These are phyloP conservation scores for Gallinago media DNA, from an alignment of 2,113 vertebrate genomes.

Conservation along the genomic window DNA sequence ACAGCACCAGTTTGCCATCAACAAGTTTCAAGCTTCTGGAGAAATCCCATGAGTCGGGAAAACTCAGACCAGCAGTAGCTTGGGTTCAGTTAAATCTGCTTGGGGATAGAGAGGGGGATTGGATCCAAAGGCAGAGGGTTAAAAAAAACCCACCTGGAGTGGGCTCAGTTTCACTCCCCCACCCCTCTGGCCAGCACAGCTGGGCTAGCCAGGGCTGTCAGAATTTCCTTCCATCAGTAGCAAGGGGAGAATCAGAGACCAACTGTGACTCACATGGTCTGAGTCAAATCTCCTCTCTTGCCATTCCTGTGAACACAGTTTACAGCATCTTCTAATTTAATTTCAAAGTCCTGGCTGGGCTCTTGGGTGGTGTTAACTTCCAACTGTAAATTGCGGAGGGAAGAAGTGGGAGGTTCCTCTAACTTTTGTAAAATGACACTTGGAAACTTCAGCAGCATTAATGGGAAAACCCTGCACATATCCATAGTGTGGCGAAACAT, in stretches of 20 bases:
- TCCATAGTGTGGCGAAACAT: not conserved
- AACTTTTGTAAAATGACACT: not conserved
- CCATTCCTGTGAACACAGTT: not conserved
- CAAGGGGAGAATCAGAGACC: not conserved
- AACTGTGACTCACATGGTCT: slow-evolving; percentile 12
- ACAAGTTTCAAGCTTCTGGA: no score
- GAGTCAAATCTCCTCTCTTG: not conserved
- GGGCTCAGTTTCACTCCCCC: not conserved
- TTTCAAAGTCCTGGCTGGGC: not conserved
- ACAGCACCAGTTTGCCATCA: not conserved
- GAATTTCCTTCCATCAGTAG: not conserved
- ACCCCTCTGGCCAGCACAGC: not conserved
- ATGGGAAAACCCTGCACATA: not conserved
- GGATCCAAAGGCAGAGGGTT: not conserved
- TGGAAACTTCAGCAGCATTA: slow-evolving; percentile 16
- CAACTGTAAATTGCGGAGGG: not conserved
- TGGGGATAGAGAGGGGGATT: not conserved
- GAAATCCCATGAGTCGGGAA: not conserved
- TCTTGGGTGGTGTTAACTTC: not conserved
- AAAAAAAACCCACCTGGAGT: not conserved
- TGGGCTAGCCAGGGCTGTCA: not conserved
- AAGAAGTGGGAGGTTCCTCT: not conserved
- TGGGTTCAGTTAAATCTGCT: not conserved
- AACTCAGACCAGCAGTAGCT: not conserved
- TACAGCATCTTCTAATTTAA: not conserved